These are phyloP conservation scores for Drosophila melanocephala DNA, from an alignment of 2,888 invertebrate genomes.

Conservation along the genomic window DNA sequence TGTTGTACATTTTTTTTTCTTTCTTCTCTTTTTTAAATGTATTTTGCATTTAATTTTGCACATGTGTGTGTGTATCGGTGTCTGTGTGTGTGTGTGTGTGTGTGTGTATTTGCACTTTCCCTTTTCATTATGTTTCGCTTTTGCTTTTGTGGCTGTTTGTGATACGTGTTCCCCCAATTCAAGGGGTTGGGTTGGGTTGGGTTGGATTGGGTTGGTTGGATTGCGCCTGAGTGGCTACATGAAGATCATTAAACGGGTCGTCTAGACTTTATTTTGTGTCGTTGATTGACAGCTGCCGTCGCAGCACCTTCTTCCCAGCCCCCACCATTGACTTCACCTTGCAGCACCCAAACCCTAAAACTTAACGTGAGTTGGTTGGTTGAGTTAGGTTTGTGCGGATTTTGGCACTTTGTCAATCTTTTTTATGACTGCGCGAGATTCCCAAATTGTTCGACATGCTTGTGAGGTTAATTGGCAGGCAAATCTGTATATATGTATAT, in stretches of 20 bases:
- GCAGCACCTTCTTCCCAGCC: background rate
- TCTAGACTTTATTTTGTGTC: slow-evolving; percentile 64
- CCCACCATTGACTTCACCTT: background rate
- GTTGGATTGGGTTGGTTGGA: background rate
- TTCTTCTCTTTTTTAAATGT: slow-evolving; percentile 41
- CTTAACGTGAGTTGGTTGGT: background rate
- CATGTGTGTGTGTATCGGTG: slow-evolving; percentile 18
- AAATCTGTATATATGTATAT: slow-evolving; percentile 35
- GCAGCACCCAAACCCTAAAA: background rate
- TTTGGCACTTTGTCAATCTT: slow-evolving; percentile 52
- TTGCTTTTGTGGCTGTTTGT: slow-evolving; percentile 18
- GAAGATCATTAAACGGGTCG: slow-evolving; percentile 68
- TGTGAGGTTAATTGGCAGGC: slow-evolving; percentile 61
- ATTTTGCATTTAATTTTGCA: slow-evolving; percentile 64
- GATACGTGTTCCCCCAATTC: slow-evolving; percentile 38
- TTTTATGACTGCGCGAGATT: slow-evolving; percentile 46
- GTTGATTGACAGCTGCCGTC: slow-evolving; percentile 63
- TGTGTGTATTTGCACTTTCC: slow-evolving; percentile 57
- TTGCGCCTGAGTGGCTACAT: slow-evolving; percentile 15
- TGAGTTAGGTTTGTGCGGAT: slow-evolving; percentile 28
- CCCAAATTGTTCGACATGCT: slow-evolving; percentile 50
- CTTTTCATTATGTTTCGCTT: slow-evolving; percentile 51
- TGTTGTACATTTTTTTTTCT: slow-evolving; percentile 9
- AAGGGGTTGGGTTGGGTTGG: background rate
- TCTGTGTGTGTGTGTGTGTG: slow-evolving; percentile 10